phyloP scores from a whole-genome alignment of 2,113 vertebrate genomes.

The Galbula dea region DNA sequence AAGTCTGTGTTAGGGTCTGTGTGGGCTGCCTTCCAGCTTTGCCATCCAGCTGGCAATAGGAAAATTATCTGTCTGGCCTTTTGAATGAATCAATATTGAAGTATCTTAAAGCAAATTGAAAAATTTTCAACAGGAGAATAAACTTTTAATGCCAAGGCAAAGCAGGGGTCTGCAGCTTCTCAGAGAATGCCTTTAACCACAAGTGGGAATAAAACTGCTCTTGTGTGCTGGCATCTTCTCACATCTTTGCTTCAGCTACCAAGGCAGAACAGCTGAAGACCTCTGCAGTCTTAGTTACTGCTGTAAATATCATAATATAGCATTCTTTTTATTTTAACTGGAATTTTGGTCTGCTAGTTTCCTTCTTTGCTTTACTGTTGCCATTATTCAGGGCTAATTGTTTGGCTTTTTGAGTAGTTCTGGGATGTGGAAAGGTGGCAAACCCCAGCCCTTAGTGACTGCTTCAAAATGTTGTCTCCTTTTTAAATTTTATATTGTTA shows the following conservation, averaged over 20 bases:
- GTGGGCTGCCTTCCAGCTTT: conserved; percentile 13
- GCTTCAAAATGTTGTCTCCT: neutral
- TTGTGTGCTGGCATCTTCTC: neutral
- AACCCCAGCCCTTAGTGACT: neutral
- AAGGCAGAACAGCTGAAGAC: neutral
- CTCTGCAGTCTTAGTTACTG: neutral
- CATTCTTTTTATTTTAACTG: neutral
- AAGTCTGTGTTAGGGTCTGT: neutral
- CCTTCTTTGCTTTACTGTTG: neutral
- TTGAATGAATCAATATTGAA: conserved; percentile 17
- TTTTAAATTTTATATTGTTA: neutral
- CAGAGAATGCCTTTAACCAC: neutral
- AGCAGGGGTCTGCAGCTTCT: neutral
- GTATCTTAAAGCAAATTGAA: neutral
- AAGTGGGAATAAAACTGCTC: neutral
- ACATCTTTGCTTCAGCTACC: neutral
- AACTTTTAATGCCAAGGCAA: neutral
- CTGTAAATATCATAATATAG: neutral
- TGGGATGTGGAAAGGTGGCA: neutral
- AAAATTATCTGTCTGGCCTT: neutral
- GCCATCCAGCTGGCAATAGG: neutral
- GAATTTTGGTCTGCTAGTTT: neutral
- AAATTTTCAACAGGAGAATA: neutral
- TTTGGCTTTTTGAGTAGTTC: neutral
- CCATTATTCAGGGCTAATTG: neutral